Conservation (phyloP, 1,140 invertebrate species). For the Goniozus legneri region DNA sequence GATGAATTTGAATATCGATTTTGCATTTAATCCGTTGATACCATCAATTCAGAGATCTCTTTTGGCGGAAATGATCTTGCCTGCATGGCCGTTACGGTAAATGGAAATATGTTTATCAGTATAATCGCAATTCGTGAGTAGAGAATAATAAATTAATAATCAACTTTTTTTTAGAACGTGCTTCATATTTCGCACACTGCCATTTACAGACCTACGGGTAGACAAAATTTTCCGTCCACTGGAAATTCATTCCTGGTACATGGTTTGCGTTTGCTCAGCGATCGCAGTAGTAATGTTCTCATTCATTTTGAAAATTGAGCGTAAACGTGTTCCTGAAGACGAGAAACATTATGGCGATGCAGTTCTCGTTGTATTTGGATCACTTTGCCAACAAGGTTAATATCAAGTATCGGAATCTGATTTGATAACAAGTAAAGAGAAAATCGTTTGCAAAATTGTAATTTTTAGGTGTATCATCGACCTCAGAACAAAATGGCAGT, state of each 20-base stretch:
- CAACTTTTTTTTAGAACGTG: too few relatives aligned
- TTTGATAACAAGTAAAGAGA: too few relatives aligned
- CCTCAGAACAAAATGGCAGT: constrained; percentile 14
- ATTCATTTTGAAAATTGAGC: neutral
- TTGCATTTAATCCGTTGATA: neutral
- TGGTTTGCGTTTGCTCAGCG: neutral
- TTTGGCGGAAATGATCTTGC: neutral
- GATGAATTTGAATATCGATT: neutral
- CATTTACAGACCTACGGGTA: constrained; percentile 14
- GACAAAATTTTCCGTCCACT: constrained; percentile 24
- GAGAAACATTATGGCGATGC: neutral
- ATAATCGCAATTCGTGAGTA: too few relatives aligned
- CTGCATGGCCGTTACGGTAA: neutral
- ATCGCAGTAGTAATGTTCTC: neutral
- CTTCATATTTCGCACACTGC: constrained; percentile 27
- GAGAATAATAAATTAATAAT: too few relatives aligned
- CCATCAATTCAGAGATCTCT: neutral
- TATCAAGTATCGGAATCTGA: too few relatives aligned
- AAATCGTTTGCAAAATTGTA: too few relatives aligned
- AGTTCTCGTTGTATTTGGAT: neutral
- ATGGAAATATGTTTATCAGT: neutral
- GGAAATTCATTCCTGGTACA: constrained; percentile 20
- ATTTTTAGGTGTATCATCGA: constrained; percentile 16
- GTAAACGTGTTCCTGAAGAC: neutral
- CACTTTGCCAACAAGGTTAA: neutral